phyloP scores from a whole-genome alignment of 2,797 vertebrate genomes.

The Lagorchestes hirsutus region DNA sequence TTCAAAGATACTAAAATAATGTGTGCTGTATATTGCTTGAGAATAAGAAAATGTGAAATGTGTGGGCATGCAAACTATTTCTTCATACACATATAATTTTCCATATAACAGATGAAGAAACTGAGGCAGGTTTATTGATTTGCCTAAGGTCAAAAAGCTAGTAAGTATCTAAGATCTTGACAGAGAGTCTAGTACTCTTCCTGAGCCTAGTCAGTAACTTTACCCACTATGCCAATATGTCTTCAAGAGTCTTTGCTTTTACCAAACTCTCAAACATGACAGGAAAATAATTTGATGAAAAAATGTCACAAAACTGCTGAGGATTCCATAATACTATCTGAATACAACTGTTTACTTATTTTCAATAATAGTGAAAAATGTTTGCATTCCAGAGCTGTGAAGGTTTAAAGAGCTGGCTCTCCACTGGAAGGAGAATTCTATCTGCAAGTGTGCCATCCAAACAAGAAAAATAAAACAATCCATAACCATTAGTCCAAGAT shows the following conservation, averaged over 20 bases:
- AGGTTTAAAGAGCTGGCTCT: conserved; percentile 30
- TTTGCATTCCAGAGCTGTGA: conserved; percentile 30
- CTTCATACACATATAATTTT: not conserved
- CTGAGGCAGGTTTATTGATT: not conserved
- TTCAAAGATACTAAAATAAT: not conserved
- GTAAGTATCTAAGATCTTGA: not conserved
- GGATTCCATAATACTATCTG: not conserved
- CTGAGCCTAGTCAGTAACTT: not conserved
- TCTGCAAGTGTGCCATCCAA: conserved; percentile 41
- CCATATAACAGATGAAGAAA: not conserved
- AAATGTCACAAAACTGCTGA: not conserved
- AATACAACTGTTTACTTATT: not conserved
- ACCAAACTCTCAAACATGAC: not conserved
- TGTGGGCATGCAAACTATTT: not conserved
- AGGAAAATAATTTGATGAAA: not conserved
- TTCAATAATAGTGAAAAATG: conserved; percentile 49
- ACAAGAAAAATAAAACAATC: conserved; percentile 63
- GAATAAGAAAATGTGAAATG: not conserved
- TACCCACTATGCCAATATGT: not conserved
- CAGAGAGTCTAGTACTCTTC: not conserved
- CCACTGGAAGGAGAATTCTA: not conserved
- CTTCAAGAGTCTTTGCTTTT: not conserved
- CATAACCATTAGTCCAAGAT: conserved; percentile 59
- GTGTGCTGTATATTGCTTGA: not conserved
- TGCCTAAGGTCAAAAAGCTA: not conserved